These are phyloP conservation scores for Thalassaphorura encarpata DNA, from an alignment of 1,140 invertebrate species.

Conservation along the genomic window DNA sequence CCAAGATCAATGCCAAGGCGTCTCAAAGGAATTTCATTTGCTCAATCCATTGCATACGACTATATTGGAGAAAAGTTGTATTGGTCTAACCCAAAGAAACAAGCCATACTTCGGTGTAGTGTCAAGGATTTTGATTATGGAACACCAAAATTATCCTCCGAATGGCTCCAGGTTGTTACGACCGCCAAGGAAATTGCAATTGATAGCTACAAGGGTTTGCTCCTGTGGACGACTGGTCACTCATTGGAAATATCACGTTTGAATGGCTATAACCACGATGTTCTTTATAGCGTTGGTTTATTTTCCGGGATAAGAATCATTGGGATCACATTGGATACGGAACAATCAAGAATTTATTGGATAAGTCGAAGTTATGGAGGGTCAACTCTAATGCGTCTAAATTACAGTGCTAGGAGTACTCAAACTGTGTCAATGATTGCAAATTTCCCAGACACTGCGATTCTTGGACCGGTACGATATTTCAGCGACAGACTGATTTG, in stretches of 20 bases:
- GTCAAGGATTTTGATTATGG: slow-evolving; percentile 64
- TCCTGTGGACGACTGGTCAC: slow-evolving; percentile 80
- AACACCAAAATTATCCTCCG: slow-evolving; percentile 54
- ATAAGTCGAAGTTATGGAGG: slow-evolving; percentile 61
- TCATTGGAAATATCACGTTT: slow-evolving; percentile 65
- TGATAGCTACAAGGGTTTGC: slow-evolving; percentile 64
- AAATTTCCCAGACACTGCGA: slow-evolving; percentile 13
- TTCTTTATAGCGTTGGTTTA: slow-evolving; percentile 44
- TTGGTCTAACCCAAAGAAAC: slow-evolving; percentile 76
- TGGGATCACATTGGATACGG: slow-evolving; percentile 67
- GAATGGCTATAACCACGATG: slow-evolving; percentile 48
- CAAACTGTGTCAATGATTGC: slow-evolving; percentile 10
- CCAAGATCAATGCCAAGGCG: not conserved
- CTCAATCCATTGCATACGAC: slow-evolving; percentile 57
- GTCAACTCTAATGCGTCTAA: slow-evolving; percentile 56
- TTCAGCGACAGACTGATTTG: slow-evolving; percentile 68
- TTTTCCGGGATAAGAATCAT: slow-evolving; percentile 67
- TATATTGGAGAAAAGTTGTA: slow-evolving; percentile 80
- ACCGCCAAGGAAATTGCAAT: slow-evolving; percentile 67
- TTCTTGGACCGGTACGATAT: slow-evolving; percentile 53
- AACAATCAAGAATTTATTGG: slow-evolving; percentile 64
- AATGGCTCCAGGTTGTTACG: slow-evolving; percentile 64
- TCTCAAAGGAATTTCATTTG: slow-evolving; percentile 8
- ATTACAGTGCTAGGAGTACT: slow-evolving; percentile 23
- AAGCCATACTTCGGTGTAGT: slow-evolving; percentile 71